Evolutionary conservation across 2,113 vertebrate species (phyloP), one percentile per base, ranked within the genome.

Genomic region (Vulpes lagopus): DNA sequence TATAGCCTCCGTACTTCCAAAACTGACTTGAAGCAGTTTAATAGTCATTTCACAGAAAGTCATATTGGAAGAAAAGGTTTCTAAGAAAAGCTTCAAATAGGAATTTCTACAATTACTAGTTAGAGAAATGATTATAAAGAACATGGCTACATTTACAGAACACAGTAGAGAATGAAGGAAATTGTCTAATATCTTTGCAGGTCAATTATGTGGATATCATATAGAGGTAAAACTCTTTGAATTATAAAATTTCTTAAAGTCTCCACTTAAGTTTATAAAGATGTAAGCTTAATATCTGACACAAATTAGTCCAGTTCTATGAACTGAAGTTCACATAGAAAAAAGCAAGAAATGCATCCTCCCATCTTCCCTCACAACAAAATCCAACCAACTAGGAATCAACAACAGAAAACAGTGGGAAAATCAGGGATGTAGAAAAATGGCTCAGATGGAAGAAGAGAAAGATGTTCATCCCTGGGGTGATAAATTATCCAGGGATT

Each of bases 11-110:
- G 23, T 65, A 78, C 27, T 91, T 97, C 35, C 38, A 79, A 88
- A 97, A 79, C 3, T 43, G 59, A 82, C 51, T 73, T 95, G 60
- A 96, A 97, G 27, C 19, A 85, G 80, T 88, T 95, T 96, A 80
- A 84, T 57, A 53, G 4, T 90, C 22, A 94, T 82, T 93, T 93
- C 57, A 85, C 7, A 92, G 19, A 95, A 76, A 9, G 57, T 89
- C 59, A 67, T 53, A 67, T 22, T 3, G 8, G 86, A 94, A 89
- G 60, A 78, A 91, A 97, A 64, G 32, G 14, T 94, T 97, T 64
- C 57, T 32, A 74, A 95, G 89, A 95, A 69, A 97, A 71, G 62
- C 51, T 97, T 88, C 79, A 76, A 96, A 92, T 3, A 74, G 35
- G 38, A 83, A 71, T 38, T 83, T 95, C 76, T 95, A 83, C 2